Percentiles rank a stretch among this genome's conserved stretches.
These are phyloP conservation scores for Caenorhabditis sp. DNA, from an alignment of 2,888 invertebrate species.

Conservation along the genomic window DNA sequence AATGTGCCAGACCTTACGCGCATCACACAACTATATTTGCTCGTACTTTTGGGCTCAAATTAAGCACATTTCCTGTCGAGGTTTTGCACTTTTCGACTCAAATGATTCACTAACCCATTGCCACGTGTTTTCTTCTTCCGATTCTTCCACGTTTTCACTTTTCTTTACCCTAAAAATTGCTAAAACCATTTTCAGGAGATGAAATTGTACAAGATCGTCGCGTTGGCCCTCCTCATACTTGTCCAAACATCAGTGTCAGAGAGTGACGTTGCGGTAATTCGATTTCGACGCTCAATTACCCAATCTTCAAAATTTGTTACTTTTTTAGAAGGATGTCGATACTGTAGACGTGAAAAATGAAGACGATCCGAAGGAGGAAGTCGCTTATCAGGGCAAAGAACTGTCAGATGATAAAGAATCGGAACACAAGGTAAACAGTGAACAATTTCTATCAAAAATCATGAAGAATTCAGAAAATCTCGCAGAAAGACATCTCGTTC, in stretches of 20 bases:
- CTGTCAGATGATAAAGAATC: not conserved
- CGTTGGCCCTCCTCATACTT: conserved; percentile 12
- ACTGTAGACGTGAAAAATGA: conserved; percentile 45
- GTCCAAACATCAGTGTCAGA: conserved; percentile 20
- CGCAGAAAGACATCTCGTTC: conserved; percentile 64
- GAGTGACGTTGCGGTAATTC: conserved; percentile 14
- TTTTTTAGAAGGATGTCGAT: conserved; percentile 43
- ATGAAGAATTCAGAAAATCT: conserved; percentile 21
- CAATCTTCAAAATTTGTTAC: not conserved
- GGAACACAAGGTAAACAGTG: not conserved
- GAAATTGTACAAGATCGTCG: not conserved
- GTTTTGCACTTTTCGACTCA: too few species aligned
- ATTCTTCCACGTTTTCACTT: not conserved
- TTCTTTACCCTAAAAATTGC: not conserved
- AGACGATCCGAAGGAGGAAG: conserved; percentile 18
- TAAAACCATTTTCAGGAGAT: conserved; percentile 13
- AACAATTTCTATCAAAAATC: not conserved
- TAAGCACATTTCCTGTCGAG: not conserved
- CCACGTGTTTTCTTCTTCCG: not conserved
- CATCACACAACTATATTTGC: not conserved
- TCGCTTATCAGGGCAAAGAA: not conserved
- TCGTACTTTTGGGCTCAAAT: not conserved
- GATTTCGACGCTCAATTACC: too few species aligned
- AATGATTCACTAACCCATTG: too few species aligned
- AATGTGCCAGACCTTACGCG: conserved; percentile 10